Evolutionary conservation across 2,888 invertebrate species (phyloP).

Genomic region (Oligia strigilis): DNA sequence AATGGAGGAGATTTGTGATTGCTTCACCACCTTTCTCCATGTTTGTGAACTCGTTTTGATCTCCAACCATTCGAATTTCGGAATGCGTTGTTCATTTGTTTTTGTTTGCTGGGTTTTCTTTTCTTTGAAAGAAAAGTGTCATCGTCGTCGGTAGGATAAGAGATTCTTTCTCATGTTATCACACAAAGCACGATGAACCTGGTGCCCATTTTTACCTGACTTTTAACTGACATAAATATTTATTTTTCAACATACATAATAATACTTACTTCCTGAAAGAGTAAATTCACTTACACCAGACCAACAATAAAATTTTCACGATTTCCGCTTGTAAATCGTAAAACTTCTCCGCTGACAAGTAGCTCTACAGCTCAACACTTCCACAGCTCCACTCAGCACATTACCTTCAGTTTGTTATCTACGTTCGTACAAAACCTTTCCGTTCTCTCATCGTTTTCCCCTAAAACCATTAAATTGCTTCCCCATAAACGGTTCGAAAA

Average conservation of each 20-base stretch:
- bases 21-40: conserved; percentile 73
- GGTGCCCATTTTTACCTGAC: no score
- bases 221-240: not conserved
- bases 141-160: not conserved
- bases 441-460: conserved; percentile 67
- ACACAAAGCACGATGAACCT: not conserved
- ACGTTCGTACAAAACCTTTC: conserved; percentile 47
- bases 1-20: conserved; percentile 76
- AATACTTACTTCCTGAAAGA: conserved; percentile 9
- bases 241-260: not conserved
- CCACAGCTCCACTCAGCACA: conserved; percentile 41
- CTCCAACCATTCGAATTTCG: conserved; percentile 65
- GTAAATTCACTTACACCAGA: conserved; percentile 43
- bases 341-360: conserved; percentile 50
- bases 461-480: conserved; percentile 68
- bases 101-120: not conserved
- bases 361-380: conserved; percentile 19
- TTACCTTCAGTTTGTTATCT: conserved; percentile 60
- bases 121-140: not conserved
- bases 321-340: conserved; percentile 52
- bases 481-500: conserved; percentile 66
- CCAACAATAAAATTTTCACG: conserved; percentile 51
- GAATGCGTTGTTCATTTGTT: conserved; percentile 58
- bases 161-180: not conserved
- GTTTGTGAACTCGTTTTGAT: conserved; percentile 72